Percentiles rank a stretch among this genome's conserved stretches.
These are phyloP conservation scores for Tamandua tetradactyla DNA, from an alignment of 2,797 vertebrate species.

Conservation along the genomic window DNA sequence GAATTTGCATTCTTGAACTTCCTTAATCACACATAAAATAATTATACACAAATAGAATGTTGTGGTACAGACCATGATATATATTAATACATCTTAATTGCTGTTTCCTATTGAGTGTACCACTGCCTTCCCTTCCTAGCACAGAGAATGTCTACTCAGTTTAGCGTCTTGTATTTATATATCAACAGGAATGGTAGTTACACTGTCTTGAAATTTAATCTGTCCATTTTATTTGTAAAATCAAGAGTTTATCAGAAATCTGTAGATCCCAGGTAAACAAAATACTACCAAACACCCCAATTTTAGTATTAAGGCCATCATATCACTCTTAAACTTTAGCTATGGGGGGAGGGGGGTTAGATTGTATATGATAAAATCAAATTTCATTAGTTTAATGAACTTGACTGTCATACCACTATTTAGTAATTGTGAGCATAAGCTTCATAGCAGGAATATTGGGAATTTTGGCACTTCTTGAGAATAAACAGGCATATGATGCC, in stretches of 20 bases:
- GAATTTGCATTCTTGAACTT: slow-evolving; percentile 50
- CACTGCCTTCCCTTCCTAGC: slow-evolving; percentile 78
- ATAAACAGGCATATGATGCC: slow-evolving; percentile 68
- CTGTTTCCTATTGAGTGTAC: slow-evolving; percentile 34
- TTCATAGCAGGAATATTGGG: slow-evolving; percentile 56
- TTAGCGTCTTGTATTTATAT: slow-evolving; percentile 75
- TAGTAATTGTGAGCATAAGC: not conserved
- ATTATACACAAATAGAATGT: slow-evolving; percentile 44
- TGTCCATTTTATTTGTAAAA: slow-evolving; percentile 74
- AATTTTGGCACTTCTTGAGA: slow-evolving; percentile 74
- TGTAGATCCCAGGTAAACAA: slow-evolving; percentile 67
- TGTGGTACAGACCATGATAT: not conserved
- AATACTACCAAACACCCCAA: slow-evolving; percentile 38
- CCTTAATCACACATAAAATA: slow-evolving; percentile 48
- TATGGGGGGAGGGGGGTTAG: slow-evolving; percentile 66
- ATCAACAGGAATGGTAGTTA: slow-evolving; percentile 80
- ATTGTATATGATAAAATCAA: slow-evolving; percentile 61
- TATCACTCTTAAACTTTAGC: slow-evolving; percentile 66
- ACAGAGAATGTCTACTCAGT: slow-evolving; percentile 35
- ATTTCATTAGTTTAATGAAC: slow-evolving; percentile 44
- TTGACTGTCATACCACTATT: slow-evolving; percentile 54
- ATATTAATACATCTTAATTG: slow-evolving; percentile 1
- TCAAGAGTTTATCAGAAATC: slow-evolving; percentile 69
- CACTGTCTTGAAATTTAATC: slow-evolving; percentile 80
- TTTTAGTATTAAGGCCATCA: slow-evolving; percentile 66